These are phyloP conservation scores for Lepilemur septentrionalis DNA, from an alignment of 2,797 vertebrate genomes.

Conservation along the genomic window DNA sequence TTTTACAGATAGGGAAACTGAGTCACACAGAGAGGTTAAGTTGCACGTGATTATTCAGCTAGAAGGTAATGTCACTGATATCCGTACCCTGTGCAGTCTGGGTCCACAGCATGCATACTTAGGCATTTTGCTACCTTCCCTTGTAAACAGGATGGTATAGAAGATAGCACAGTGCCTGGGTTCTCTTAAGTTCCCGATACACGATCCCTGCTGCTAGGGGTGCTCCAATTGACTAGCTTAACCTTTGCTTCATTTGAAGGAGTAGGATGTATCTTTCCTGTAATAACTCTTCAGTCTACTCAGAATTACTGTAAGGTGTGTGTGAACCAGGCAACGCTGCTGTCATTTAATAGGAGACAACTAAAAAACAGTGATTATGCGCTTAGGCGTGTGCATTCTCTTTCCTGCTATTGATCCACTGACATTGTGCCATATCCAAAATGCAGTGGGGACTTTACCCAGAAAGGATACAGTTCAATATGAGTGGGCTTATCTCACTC, in stretches of 20 bases:
- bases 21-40: neutral
- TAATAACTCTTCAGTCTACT: neutral
- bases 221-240: neutral
- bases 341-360: neutral
- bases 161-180: neutral
- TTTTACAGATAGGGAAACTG: neutral
- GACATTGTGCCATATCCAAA: slow-evolving; percentile 27
- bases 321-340: neutral
- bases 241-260: slow-evolving; percentile 30
- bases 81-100: neutral
- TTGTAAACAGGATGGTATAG: neutral
- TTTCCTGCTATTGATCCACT: slow-evolving; percentile 38
- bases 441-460: slow-evolving; percentile 31
- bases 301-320: neutral
- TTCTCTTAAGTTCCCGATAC: neutral
- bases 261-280: neutral
- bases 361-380: neutral
- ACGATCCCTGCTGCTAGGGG: neutral
- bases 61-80: neutral
- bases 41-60: neutral
- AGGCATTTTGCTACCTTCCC: neutral
- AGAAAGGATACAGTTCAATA: slow-evolving; percentile 45
- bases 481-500: slow-evolving; percentile 17
- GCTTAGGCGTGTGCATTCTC: neutral
- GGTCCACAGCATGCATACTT: neutral